Conservation (phyloP, 2,113 vertebrate genomes). For the Caranx ignobilis region DNA sequence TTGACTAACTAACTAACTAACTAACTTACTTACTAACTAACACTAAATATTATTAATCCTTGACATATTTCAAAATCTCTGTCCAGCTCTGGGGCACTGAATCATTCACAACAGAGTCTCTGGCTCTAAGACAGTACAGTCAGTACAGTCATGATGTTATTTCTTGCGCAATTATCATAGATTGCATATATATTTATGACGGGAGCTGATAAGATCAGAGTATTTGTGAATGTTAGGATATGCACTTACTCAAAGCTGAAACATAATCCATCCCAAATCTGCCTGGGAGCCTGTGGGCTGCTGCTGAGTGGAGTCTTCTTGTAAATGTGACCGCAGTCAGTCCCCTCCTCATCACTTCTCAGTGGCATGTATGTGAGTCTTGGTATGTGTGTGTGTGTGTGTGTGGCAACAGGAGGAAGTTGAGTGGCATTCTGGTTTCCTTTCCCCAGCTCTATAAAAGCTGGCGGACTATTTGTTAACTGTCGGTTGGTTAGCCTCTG, state of each 20-base stretch:
- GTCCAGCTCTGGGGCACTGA: slow-evolving; percentile 2
- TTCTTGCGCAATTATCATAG: neutral
- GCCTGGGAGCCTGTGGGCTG: slow-evolving; percentile 34
- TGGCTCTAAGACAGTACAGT: neutral
- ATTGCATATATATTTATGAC: slow-evolving; percentile 9
- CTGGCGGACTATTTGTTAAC: slow-evolving; percentile 66
- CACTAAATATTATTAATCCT: neutral
- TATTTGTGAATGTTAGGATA: neutral
- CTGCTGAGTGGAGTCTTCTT: slow-evolving; percentile 45
- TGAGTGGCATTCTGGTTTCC: slow-evolving; percentile 66
- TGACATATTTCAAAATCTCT: neutral
- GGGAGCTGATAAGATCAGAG: slow-evolving; percentile 12
- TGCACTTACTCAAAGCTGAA: slow-evolving; percentile 15
- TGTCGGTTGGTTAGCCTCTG: slow-evolving; percentile 67
- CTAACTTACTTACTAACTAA: neutral
- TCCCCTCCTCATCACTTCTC: slow-evolving; percentile 53
- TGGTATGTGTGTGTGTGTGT: slow-evolving; percentile 17
- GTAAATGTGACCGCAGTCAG: slow-evolving; percentile 45
- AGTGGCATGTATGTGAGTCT: slow-evolving; percentile 31
- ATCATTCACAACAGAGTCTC: neutral
- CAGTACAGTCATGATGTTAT: neutral
- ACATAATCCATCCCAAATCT: slow-evolving; percentile 42
- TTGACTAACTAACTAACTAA: neutral
- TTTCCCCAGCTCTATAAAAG: slow-evolving; percentile 68
- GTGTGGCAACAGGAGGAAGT: slow-evolving; percentile 57